These are phyloP conservation scores for Phoenicopterus ruber DNA, from an alignment of 2,113 vertebrate genomes.

Conservation along the genomic window DNA sequence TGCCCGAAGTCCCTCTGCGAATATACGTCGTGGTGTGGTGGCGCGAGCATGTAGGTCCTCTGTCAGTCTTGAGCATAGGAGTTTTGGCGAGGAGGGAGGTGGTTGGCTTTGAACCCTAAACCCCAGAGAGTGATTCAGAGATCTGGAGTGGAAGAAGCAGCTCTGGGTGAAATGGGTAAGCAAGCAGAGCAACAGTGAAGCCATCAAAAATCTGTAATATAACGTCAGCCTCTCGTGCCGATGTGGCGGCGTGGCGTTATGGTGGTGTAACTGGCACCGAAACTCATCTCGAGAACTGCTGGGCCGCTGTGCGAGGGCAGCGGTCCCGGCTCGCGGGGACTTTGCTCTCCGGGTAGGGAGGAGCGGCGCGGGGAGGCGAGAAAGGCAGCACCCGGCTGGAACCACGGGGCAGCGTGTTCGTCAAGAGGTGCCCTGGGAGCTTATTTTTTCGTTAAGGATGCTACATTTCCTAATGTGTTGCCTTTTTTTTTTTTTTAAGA, in stretches of 20 bases:
- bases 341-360: not conserved
- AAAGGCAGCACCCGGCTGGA: not conserved
- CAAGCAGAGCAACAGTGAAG: not conserved
- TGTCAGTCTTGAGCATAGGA: rapidly evolving
- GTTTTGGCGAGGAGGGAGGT: not conserved
- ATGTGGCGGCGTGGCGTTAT: rapidly evolving
- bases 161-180: not conserved
- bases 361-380: rapidly evolving
- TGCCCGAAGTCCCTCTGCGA: rapidly evolving
- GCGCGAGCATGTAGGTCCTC: rapidly evolving
- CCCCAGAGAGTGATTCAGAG: not conserved
- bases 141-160: not conserved
- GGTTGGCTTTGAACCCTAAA: not conserved
- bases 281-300: not conserved
- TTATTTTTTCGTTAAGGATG: not conserved
- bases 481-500: not conserved
- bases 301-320: not conserved
- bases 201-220: not conserved
- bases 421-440: not conserved
- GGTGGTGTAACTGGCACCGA: not conserved
- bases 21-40: rapidly evolving
- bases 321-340: rapidly evolving
- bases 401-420: not conserved
- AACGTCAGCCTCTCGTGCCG: rapidly evolving
- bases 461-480: not conserved